phyloP scores from a whole-genome alignment of 2,888 invertebrate species.

The Amorpha juglandis region DNA sequence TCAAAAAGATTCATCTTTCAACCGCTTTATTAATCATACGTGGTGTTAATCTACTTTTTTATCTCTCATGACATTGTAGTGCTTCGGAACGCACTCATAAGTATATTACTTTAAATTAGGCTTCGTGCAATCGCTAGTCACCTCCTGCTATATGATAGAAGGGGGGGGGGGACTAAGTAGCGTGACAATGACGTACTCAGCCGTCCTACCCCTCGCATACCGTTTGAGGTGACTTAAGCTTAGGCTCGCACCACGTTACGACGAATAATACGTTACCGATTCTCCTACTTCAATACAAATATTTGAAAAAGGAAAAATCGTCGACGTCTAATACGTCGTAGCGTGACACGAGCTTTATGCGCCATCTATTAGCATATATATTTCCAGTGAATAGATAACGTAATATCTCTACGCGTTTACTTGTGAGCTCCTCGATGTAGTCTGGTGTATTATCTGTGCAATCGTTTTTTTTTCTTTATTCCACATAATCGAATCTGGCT shows the following conservation, averaged over 20 bases:
- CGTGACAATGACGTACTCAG: no score
- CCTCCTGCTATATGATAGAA: neutral
- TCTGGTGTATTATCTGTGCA: constrained; percentile 48
- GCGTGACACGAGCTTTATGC: neutral
- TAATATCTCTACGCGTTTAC: constrained; percentile 34
- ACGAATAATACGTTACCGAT: no score
- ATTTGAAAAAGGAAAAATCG: no score
- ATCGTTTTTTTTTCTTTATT: constrained; percentile 43
- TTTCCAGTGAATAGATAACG: constrained; percentile 37
- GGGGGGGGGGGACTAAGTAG: no score
- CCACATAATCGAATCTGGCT: constrained; percentile 44
- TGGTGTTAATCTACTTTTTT: neutral
- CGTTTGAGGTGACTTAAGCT: no score
- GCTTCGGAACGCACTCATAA: neutral
- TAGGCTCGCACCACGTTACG: no score
- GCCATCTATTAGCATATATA: neutral
- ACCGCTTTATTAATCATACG: neutral
- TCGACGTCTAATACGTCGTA: no score
- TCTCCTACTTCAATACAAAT: no score
- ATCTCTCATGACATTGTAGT: neutral
- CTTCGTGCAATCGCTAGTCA: neutral
- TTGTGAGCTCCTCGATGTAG: neutral
- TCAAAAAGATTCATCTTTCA: constrained; percentile 3
- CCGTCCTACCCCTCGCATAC: no score
- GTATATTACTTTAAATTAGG: neutral